Conservation (phyloP, 37 sponge, comb jelly and placozoan genomes). For the Halichondria panicea region DNA sequence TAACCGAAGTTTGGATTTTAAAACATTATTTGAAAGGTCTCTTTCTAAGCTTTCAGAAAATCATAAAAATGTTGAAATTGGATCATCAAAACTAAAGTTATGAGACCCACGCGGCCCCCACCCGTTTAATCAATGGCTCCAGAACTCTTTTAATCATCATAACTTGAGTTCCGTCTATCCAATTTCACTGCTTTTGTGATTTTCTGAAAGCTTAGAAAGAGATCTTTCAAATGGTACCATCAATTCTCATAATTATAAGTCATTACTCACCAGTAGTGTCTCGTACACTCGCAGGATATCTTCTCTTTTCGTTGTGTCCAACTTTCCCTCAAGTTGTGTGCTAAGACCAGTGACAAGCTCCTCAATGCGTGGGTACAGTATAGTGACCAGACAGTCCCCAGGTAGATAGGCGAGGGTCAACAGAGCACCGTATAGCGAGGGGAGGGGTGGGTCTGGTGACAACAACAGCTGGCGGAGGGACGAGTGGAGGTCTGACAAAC, state of each 20-base stretch:
- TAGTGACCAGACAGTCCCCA: conserved; percentile 16
- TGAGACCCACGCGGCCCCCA: too few relatives aligned
- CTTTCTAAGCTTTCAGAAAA: too few relatives aligned
- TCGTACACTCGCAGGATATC: conserved; percentile 29
- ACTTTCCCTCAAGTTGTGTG: not conserved
- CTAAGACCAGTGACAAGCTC: conserved; percentile 4
- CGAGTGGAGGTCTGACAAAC: conserved; percentile 8
- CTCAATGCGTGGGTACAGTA: conserved; percentile 42
- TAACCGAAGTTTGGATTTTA: too few relatives aligned
- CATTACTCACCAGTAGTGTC: conserved; percentile 56
- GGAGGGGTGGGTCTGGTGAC: conserved; percentile 12
- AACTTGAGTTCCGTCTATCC: too few relatives aligned
- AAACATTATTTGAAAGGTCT: too few relatives aligned
- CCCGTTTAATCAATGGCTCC: too few relatives aligned
- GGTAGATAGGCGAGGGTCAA: conserved; percentile 39
- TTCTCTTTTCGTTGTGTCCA: not conserved
- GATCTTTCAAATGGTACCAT: too few relatives aligned
- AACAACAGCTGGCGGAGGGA: conserved; percentile 10
- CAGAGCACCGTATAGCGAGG: conserved; percentile 42
- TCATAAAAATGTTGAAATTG: too few relatives aligned
- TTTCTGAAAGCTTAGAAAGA: too few relatives aligned
- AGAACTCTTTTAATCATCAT: too few relatives aligned
- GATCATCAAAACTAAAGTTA: too few relatives aligned
- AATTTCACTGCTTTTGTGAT: too few relatives aligned
- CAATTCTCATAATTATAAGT: not conserved